Evolutionary conservation across 2,797 vertebrate species (phyloP).

Genomic region (Myoxocephalus aenaeus): DNA sequence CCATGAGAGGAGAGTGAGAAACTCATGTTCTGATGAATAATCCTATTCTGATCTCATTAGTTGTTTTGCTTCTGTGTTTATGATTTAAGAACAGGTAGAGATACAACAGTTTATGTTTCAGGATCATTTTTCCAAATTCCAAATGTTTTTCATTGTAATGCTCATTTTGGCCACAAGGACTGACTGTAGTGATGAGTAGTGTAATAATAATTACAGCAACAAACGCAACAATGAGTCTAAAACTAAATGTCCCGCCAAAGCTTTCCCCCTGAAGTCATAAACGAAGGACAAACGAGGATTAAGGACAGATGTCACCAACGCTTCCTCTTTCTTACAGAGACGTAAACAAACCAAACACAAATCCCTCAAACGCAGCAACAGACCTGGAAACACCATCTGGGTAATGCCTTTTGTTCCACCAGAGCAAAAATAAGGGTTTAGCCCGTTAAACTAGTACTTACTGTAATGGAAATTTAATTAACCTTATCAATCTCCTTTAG

Average conservation of each 20-base stretch:
- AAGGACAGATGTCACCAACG: background rate
- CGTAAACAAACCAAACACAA: background rate
- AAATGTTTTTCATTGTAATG: background rate
- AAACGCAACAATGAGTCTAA: no score
- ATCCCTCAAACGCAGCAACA: background rate
- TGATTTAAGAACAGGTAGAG: no score
- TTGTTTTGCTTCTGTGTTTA: background rate
- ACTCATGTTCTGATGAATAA: background rate
- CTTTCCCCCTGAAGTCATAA: no score
- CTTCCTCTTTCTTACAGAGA: background rate
- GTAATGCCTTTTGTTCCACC: background rate
- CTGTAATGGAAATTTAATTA: no score
- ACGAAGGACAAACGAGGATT: background rate
- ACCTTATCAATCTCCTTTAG: no score
- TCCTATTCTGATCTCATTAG: background rate
- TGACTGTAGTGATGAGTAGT: no score
- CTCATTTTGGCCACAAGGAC: background rate
- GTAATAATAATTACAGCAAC: background rate
- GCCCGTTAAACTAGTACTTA: slow-evolving; percentile 4
- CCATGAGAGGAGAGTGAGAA: background rate
- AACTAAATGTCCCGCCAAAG: no score
- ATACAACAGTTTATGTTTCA: no score
- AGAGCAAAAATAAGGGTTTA: background rate
- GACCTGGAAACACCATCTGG: background rate
- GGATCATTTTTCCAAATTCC: no score